Evolutionary conservation across 92 coral and sea anemone genomes (phyloP), one percentile per base, ranked within the genome.

Genomic region (Phenganax stokvisi): DNA sequence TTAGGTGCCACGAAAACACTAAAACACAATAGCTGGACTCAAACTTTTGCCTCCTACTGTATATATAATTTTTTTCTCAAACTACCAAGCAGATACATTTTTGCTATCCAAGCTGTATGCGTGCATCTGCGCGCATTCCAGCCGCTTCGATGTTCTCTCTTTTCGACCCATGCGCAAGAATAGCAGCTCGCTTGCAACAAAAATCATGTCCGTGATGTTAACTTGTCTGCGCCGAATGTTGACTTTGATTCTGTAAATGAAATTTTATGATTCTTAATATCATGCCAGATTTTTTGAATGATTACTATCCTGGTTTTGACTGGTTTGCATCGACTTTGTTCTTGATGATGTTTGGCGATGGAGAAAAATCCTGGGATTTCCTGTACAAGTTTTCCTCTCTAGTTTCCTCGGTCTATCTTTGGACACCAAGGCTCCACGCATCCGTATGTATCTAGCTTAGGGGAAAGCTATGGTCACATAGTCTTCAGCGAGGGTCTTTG

Each of bases 251-350:
- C 5, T 37, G 47, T 37, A 37, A 37, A 37, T 37, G 5, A 37
- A 37, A 11, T 73, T 0, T 73, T 10, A 13, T 73, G 5, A 52
- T 73, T 58, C 77, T 73, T 73, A 77, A 62, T 66, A 51, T 6
- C 10, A 12, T 29, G 58, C 31, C 56, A 96, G 99, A 89, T 25
- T 90, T 92, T 3, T 85, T 96, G 12, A 85, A 92, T 51, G 97
- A 89, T 30, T 93, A 90, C 57, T 96, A 92, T 76, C 94, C 96
- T 11, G 99, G 99, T 27, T 93, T 90, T 76, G 99, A 96, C 82
- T 96, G 99, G 99, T 96, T 96, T 80, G 97, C 92, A 9, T 91
- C 99, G 27, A 96, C 99, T n/a, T 80, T 96, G 54, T 96, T 96
- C 79, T 87, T 96, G 30, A 96, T 96, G 97, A 92, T 90, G 88